Conservation (phyloP, 2,888 invertebrate genomes). For the Papilio demoleus region DNA sequence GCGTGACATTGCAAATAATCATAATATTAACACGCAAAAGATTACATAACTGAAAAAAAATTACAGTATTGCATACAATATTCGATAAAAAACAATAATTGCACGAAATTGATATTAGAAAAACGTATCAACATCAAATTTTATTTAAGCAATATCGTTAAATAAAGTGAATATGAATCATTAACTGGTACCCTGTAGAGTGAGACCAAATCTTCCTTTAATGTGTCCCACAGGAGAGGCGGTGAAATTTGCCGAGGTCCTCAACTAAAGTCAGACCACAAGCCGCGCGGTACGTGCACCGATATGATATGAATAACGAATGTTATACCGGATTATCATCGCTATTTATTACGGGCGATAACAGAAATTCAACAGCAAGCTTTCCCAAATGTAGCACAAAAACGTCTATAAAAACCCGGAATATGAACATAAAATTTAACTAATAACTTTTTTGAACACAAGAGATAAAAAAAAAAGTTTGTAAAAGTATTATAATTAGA, state of each 20-base stretch:
- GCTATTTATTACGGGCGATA: slow-evolving; percentile 26
- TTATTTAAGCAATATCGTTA: background rate
- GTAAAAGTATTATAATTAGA: too few species aligned
- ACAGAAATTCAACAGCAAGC: slow-evolving; percentile 2
- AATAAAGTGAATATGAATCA: slow-evolving; percentile 16
- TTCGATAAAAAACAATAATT: background rate
- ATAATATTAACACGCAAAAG: slow-evolving; percentile 23
- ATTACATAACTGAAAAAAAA: slow-evolving; percentile 17
- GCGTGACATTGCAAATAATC: slow-evolving; percentile 13
- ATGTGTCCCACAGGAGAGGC: slow-evolving; percentile 31
- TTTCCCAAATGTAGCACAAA: slow-evolving; percentile 15
- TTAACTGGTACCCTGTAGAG: background rate
- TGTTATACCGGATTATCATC: slow-evolving; percentile 22
- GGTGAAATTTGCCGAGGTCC: slow-evolving; percentile 25
- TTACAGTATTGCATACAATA: background rate
- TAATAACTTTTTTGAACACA: too few species aligned
- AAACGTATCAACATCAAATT: background rate
- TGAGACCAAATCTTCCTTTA: slow-evolving; percentile 30
- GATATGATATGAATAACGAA: slow-evolving; percentile 36
- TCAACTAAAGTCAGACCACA: slow-evolving; percentile 31
- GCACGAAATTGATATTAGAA: background rate
- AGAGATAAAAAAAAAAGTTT: too few species aligned
- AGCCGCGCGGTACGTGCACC: slow-evolving; percentile 1
- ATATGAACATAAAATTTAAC: background rate
- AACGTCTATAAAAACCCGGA: too few species aligned